phyloP scores from a whole-genome alignment of 2,888 invertebrate species.

The Diachrysia chrysitis region DNA sequence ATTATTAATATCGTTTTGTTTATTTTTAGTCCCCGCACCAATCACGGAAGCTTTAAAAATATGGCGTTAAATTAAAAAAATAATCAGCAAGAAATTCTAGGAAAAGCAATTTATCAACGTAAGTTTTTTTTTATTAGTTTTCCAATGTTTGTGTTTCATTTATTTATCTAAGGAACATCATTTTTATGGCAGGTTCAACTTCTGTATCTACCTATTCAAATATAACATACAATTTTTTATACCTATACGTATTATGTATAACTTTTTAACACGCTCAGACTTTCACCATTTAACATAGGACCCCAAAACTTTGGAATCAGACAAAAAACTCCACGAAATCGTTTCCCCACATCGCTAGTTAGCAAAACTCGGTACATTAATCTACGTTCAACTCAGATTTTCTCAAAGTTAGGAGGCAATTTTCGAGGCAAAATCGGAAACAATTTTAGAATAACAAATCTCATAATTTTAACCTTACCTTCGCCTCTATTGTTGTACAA shows the following conservation, averaged over 20 bases:
- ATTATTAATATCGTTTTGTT: too few relatives aligned
- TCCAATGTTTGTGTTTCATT: too few relatives aligned
- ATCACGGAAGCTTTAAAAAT: too few relatives aligned
- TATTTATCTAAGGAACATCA: too few relatives aligned
- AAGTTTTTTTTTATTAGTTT: too few relatives aligned
- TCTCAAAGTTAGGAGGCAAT: constrained; percentile 72
- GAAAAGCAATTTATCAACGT: too few relatives aligned
- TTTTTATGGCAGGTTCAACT: too few relatives aligned
- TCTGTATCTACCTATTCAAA: too few relatives aligned
- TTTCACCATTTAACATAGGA: constrained; percentile 26
- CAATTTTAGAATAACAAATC: constrained; percentile 83
- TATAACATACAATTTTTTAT: too few relatives aligned
- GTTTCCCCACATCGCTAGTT: constrained; percentile 41
- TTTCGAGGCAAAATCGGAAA: constrained; percentile 80
- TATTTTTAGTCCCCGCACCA: too few relatives aligned
- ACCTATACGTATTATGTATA: constrained; percentile 4
- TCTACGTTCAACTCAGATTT: constrained; percentile 82
- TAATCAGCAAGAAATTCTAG: too few relatives aligned
- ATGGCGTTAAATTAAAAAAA: too few relatives aligned
- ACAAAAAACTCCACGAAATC: constrained; percentile 41
- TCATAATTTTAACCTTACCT: constrained; percentile 81
- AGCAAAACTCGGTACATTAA: constrained; percentile 80
- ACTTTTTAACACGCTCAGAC: constrained; percentile 35
- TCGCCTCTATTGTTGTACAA: constrained; percentile 69
- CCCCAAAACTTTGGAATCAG: constrained; percentile 29